Conservation (phyloP, 2,888 invertebrate genomes). For the Cheilosia variabilis region DNA sequence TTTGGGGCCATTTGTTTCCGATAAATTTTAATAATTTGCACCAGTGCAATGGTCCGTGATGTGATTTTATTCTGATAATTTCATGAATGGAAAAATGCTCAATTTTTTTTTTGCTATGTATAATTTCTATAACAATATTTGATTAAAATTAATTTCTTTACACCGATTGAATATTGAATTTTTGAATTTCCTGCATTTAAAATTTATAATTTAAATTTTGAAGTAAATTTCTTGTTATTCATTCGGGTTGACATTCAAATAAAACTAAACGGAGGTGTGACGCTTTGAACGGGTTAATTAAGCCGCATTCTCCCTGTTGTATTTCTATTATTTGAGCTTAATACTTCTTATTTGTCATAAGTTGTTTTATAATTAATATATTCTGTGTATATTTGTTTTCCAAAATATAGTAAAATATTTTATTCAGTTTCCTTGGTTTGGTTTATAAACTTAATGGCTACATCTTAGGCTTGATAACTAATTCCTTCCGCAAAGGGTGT, state of each 20-base stretch:
- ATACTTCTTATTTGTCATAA: constrained; percentile 31
- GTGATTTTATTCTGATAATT: constrained; percentile 35
- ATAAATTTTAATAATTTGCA: constrained; percentile 46
- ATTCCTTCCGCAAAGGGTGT: constrained; percentile 3
- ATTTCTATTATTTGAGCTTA: constrained; percentile 35
- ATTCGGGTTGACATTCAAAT: background rate
- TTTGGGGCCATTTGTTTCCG: background rate
- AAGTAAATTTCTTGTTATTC: background rate
- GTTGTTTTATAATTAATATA: background rate
- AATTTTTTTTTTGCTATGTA: background rate
- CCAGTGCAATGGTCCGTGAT: constrained; percentile 51
- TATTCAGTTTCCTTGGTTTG: constrained; percentile 24
- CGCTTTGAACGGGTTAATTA: constrained; percentile 5
- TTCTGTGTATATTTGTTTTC: constrained; percentile 9
- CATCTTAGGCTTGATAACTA: constrained; percentile 1
- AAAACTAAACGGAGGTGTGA: background rate
- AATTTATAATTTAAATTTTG: background rate
- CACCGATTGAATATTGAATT: constrained; percentile 13
- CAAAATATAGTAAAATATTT: constrained; percentile 39
- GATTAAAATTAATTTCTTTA: constrained; percentile 26
- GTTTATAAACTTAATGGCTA: constrained; percentile 53
- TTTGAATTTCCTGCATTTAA: constrained; percentile 1
- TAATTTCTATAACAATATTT: background rate
- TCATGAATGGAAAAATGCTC: constrained; percentile 13
- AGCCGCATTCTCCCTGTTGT: constrained; percentile 12